Base-by-base conservation (phyloP, 2,797 vertebrate species). In the Chloroceryle inda region DNA sequence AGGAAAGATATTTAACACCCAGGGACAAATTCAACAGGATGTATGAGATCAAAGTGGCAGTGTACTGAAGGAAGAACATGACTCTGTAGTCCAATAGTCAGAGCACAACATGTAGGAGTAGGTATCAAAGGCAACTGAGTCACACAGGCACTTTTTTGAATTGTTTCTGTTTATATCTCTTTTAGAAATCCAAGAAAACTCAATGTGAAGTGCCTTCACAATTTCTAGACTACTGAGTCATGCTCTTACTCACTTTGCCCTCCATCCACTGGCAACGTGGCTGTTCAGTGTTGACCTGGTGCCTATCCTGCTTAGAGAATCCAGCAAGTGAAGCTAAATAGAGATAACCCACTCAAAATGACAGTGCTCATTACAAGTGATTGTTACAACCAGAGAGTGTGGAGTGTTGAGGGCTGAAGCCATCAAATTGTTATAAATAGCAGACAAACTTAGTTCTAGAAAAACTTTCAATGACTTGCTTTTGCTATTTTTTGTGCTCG, bases 381-480 rank as follows among this genome's bases (percentile, higher is more conserved):
- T 29, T 91, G 37, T 20, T 67, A 87, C 20, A 74, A 23, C 5
- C 40, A 74, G 38, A 45, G 6, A 21, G 4, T 3, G 10, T 33
- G 22, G 38, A 50, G 6, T 18, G 5, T 11, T 83, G n/a, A 49
- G 58, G 13, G 12, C 62, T 63, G 42, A 78, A 85, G 62, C 58
- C 42, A 72, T n/a, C 0, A 0, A 66, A n/a, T 56, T 2, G 0
- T 47, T 80, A 37, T 19, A 66, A 85, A 79, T 81, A 64, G 10
- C 22, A 85, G 35, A 68, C 7, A 64, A 15, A 26, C 7, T 68
- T 89, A 66, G 63, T 63, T 61, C 69, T 53, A 44, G 18, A 72
- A 79, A 31, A 81, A 81, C 16, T 72, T 82, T 35, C 47, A 55
- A 11, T 37, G 40, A 73, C 50, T 81, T 53, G n/a, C 4, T 80